A percentile compares a stretch with the other conserved stretches of the same genome.
These are phyloP conservation scores for Onychomys arenicola DNA, from an alignment of 2,797 vertebrate species.

Conservation along the genomic window DNA sequence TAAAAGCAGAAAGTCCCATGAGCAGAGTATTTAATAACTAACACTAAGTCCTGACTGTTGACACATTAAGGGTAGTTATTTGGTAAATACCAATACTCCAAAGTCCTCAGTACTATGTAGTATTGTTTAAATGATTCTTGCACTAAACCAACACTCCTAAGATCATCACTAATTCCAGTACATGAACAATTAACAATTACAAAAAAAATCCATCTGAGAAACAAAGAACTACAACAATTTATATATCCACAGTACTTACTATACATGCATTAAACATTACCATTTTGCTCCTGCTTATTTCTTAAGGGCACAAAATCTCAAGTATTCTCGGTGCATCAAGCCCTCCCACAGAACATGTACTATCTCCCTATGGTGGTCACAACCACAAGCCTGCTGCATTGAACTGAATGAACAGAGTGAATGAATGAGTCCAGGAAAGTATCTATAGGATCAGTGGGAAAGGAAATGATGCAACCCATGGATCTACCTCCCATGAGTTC, in stretches of 20 bases:
- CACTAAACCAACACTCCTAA: background rate
- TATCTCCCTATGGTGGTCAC: background rate
- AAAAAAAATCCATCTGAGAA: background rate
- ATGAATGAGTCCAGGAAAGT: background rate
- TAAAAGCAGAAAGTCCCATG: background rate
- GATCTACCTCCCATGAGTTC: background rate
- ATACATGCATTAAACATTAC: background rate
- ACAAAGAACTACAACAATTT: background rate
- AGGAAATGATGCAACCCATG: background rate
- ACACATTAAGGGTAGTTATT: background rate
- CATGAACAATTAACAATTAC: background rate
- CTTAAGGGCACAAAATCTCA: constrained; percentile 44
- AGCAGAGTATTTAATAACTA: background rate
- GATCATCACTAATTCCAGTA: background rate
- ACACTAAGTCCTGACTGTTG: background rate
- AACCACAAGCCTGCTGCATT: background rate
- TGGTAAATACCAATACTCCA: background rate
- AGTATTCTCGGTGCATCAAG: background rate
- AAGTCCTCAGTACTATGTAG: background rate
- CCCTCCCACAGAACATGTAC: background rate
- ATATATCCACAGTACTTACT: background rate
- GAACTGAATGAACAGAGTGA: background rate
- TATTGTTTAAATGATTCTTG: background rate
- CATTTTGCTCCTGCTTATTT: constrained; percentile 18
- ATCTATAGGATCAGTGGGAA: background rate